These are phyloP conservation scores for Adelges cooleyi DNA, from an alignment of 1,140 invertebrate species.

Conservation along the genomic window DNA sequence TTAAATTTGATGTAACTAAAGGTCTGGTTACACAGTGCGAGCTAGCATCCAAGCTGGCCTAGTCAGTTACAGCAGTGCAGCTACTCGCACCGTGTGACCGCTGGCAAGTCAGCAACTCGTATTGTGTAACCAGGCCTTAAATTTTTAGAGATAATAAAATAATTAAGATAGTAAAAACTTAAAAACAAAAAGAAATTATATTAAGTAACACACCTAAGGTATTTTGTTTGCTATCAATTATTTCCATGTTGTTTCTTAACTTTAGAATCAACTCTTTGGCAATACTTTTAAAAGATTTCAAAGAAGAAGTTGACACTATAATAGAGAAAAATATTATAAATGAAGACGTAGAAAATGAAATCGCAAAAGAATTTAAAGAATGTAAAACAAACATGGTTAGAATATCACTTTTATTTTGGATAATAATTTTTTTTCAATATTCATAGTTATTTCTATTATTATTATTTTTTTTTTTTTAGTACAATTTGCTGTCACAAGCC, in stretches of 20 bases:
- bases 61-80: too few relatives aligned
- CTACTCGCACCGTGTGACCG: too few relatives aligned
- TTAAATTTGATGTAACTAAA: too few relatives aligned
- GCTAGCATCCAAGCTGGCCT: too few relatives aligned
- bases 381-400: conserved; percentile 14
- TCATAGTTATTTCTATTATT: neutral
- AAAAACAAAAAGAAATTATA: too few relatives aligned
- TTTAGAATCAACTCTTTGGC: neutral
- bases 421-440: neutral
- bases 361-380: conserved; percentile 10
- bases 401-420: neutral
- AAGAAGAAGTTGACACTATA: neutral
- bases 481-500: neutral
- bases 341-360: neutral
- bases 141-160: too few relatives aligned
- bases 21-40: too few relatives aligned
- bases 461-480: neutral
- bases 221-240: too few relatives aligned
- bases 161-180: neutral
- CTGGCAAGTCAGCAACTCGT: too few relatives aligned
- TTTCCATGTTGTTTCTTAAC: too few relatives aligned
- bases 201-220: too few relatives aligned
- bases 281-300: conserved; percentile 3
- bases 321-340: conserved; percentile 1
- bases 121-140: too few relatives aligned